Evolutionary conservation across 2,888 invertebrate species (phyloP).

Genomic region (Eupithecia subfuscata): DNA sequence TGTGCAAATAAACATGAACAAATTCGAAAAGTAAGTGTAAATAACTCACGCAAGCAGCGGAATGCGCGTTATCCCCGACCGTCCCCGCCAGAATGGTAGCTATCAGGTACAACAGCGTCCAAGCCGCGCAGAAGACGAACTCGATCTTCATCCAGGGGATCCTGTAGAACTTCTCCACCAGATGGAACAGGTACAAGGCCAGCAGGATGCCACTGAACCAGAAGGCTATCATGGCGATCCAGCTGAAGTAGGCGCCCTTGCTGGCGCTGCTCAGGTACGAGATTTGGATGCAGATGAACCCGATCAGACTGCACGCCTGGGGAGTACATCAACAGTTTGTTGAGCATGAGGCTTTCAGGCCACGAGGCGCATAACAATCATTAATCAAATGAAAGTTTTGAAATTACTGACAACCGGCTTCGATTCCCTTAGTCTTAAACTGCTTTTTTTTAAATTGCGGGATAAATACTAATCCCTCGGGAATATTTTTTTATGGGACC

Average conservation of each 20-base stretch:
- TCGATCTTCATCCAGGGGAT: slow-evolving; percentile 95
- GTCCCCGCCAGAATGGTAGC: slow-evolving; percentile 89
- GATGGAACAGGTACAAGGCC: slow-evolving; percentile 92
- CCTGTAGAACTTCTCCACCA: slow-evolving; percentile 92
- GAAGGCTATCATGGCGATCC: slow-evolving; percentile 92
- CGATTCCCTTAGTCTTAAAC: too few species aligned
- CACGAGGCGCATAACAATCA: too few species aligned
- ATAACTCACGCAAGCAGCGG: slow-evolving; percentile 89
- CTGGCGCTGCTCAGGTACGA: slow-evolving; percentile 79
- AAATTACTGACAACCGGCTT: too few species aligned
- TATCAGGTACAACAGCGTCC: slow-evolving; percentile 90
- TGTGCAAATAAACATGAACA: background rate
- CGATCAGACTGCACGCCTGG: slow-evolving; percentile 87
- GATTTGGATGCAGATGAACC: slow-evolving; percentile 91
- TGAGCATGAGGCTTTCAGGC: too few species aligned
- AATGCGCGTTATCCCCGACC: slow-evolving; percentile 83
- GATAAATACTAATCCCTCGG: too few species aligned
- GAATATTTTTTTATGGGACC: too few species aligned
- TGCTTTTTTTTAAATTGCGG: too few species aligned
- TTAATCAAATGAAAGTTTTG: too few species aligned
- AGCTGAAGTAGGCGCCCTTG: slow-evolving; percentile 89
- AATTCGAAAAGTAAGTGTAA: background rate
- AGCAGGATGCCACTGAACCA: slow-evolving; percentile 93
- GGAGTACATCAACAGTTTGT: slow-evolving; percentile 19
- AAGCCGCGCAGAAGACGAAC: slow-evolving; percentile 88